Conservation (phyloP, 2,113 vertebrate species). For the Erpornis zantholeuca region DNA sequence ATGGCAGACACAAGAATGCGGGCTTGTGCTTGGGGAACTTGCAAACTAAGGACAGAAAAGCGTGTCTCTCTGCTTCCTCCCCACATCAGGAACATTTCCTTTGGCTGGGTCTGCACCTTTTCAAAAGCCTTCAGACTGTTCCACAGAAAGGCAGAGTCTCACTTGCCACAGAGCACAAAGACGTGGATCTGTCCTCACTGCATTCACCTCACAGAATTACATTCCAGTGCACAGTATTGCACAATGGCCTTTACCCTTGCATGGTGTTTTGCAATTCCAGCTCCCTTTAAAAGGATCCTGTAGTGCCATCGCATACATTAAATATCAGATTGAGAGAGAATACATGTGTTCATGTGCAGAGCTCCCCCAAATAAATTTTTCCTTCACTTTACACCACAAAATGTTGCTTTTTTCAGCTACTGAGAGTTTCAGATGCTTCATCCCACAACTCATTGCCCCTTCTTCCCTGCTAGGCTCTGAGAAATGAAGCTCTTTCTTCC, state of each 20-base stretch:
- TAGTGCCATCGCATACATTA: neutral
- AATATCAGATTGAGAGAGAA: neutral
- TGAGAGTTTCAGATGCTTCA: neutral
- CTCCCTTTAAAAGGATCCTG: neutral
- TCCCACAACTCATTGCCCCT: neutral
- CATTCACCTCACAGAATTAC: neutral
- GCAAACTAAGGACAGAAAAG: neutral
- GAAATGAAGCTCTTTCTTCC: neutral
- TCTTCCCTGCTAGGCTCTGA: neutral
- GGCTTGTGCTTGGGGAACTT: neutral
- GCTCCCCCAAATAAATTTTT: neutral
- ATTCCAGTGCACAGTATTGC: neutral
- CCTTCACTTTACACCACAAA: neutral
- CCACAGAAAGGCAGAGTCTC: neutral
- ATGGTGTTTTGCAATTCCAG: neutral
- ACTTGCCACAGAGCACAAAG: neutral
- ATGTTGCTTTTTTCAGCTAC: neutral
- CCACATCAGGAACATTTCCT: neutral
- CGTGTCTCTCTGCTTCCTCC: neutral
- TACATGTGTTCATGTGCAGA: fast-evolving
- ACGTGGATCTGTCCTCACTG: neutral
- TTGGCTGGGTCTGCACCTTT: neutral
- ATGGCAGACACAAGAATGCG: neutral
- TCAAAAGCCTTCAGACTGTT: neutral
- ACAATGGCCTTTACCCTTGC: neutral